Evolutionary conservation across 1,140 invertebrate species (phyloP).

Genomic region (Drosophila gunungcola): DNA sequence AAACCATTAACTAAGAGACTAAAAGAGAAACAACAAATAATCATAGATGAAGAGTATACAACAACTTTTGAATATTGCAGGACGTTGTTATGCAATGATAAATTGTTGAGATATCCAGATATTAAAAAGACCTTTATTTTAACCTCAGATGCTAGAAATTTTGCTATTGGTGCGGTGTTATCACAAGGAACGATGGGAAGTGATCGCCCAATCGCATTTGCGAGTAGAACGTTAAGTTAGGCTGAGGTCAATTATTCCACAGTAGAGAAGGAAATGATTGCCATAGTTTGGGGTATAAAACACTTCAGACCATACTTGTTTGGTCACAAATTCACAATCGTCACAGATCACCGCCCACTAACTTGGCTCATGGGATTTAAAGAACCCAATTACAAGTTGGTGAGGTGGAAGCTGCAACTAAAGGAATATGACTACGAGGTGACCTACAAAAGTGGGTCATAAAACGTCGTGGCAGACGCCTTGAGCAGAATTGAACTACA

Average conservation of each 20-base stretch:
- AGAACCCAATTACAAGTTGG: constrained; percentile 2
- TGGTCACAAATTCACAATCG: constrained; percentile 21
- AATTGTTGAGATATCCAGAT: constrained; percentile 43
- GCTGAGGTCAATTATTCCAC: not conserved
- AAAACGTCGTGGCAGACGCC: constrained; percentile 22
- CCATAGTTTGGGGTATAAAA: constrained; percentile 4
- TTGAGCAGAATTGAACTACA: too few species aligned
- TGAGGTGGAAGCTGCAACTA: constrained; percentile 9
- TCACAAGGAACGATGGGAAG: constrained; percentile 38
- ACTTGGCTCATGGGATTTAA: constrained; percentile 20
- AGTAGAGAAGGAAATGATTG: constrained; percentile 8
- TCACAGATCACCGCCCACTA: constrained; percentile 18
- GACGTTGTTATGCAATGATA: constrained; percentile 27
- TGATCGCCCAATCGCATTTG: constrained; percentile 33
- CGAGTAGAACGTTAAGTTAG: constrained; percentile 26
- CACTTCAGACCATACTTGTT: constrained; percentile 14
- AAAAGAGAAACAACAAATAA: too few species aligned
- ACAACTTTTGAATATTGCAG: too few species aligned
- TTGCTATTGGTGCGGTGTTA: constrained; percentile 41
- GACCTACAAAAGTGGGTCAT: constrained; percentile 5
- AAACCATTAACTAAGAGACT: too few species aligned
- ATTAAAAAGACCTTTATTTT: constrained; percentile 50
- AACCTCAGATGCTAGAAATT: constrained; percentile 37
- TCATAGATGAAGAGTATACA: too few species aligned
- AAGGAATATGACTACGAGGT: not conserved